Conservation (phyloP, 92 coral and sea anemone genomes). For the Zoanthus gigantus region DNA sequence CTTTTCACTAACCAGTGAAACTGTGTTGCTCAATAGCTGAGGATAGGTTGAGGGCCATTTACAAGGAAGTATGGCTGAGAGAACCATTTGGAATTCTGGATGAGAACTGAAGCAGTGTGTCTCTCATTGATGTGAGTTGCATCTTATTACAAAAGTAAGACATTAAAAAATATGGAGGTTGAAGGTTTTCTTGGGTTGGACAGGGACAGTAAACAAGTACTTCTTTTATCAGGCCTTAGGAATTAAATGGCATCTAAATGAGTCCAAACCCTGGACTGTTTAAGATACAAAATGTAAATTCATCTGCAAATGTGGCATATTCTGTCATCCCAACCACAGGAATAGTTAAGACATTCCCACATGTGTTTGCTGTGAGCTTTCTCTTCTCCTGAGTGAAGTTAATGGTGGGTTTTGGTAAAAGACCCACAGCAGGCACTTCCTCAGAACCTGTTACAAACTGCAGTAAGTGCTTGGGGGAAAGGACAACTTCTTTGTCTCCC, state of each 20-base stretch:
- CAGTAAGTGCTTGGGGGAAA: slow-evolving; percentile 46
- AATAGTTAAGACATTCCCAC: slow-evolving; percentile 20
- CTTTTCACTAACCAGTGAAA: background rate
- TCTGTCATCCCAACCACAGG: slow-evolving; percentile 20
- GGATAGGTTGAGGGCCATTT: slow-evolving; percentile 22
- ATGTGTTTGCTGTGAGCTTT: slow-evolving; percentile 41
- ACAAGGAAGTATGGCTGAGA: slow-evolving; percentile 12
- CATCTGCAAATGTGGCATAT: slow-evolving; percentile 24
- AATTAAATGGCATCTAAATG: slow-evolving; percentile 14
- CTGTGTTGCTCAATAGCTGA: slow-evolving; percentile 10
- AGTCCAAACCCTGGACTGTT: slow-evolving; percentile 36
- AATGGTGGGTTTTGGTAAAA: slow-evolving; percentile 47
- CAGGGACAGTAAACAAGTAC: slow-evolving; percentile 14
- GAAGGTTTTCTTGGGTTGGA: slow-evolving; percentile 23
- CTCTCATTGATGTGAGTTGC: slow-evolving; percentile 16
- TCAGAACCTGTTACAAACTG: slow-evolving; percentile 62
- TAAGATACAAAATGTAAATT: slow-evolving; percentile 41
- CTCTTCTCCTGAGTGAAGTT: slow-evolving; percentile 2
- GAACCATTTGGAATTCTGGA: slow-evolving; percentile 13
- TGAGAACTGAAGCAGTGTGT: slow-evolving; percentile 15
- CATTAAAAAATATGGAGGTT: slow-evolving; percentile 8
- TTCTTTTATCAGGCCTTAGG: slow-evolving; percentile 17
- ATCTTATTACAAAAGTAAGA: slow-evolving; percentile 8
- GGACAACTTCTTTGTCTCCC: slow-evolving; percentile 52
- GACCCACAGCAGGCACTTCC: slow-evolving; percentile 56